These are phyloP conservation scores for Apostichopus californicus DNA, from an alignment of 35 echinoderm and acorn worm species.

Conservation along the genomic window DNA sequence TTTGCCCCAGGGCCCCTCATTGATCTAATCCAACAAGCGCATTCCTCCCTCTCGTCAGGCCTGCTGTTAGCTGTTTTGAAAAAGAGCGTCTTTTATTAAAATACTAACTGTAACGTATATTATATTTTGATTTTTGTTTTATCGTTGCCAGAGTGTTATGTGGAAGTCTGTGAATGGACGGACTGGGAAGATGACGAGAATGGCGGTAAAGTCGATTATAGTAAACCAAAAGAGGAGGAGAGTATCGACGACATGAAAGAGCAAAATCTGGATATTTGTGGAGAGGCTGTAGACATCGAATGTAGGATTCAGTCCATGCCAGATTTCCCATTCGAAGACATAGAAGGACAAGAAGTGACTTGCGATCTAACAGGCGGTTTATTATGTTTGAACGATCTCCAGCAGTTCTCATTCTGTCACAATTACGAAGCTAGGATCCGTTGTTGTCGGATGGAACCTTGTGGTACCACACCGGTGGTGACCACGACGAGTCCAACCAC, in stretches of 20 bases:
- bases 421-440: slow-evolving; percentile 25
- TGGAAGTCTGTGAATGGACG: slow-evolving; percentile 27
- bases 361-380: background rate
- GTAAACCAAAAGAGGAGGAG: slow-evolving; percentile 24
- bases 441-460: slow-evolving; percentile 16
- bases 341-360: slow-evolving; percentile 9
- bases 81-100: background rate
- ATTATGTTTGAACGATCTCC: background rate
- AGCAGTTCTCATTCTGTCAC: background rate
- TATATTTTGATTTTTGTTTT: background rate
- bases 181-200: slow-evolving; percentile 51
- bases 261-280: background rate
- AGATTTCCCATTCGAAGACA: slow-evolving; percentile 39
- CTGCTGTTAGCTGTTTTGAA: background rate
- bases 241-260: background rate
- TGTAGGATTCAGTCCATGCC: slow-evolving; percentile 37
- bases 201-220: slow-evolving; percentile 25
- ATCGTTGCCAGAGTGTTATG: slow-evolving; percentile 22
- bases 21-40: too few relatives aligned
- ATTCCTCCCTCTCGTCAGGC: too few relatives aligned
- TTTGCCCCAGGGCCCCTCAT: too few relatives aligned
- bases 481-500: background rate
- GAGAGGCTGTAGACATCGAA: slow-evolving; percentile 14
- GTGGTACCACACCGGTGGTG: slow-evolving; percentile 3
- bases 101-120: too few relatives aligned